Evolutionary conservation across 2,797 vertebrate genomes (phyloP), one percentile per base, ranked within the genome.

Genomic region (Kryptopterus vitreolus): DNA sequence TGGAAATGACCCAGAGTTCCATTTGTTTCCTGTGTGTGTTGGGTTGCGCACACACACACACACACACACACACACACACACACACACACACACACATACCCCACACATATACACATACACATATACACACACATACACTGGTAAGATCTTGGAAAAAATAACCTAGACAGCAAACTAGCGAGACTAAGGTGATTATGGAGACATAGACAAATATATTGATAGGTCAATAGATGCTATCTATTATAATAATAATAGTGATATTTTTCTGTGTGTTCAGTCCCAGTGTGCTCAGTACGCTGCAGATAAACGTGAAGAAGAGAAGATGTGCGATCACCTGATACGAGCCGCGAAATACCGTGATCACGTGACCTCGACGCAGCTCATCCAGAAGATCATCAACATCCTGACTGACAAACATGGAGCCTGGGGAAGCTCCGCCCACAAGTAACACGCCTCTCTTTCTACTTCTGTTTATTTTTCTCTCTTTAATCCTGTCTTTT

Each of bases 301-400:
- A 24, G 98, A 98, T 85, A 98, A 97, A 86, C 91, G 98, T 12
- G 97, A 99, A 74, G 97, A 99, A 88, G 98, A 99, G 90, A 99
- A 98, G 91, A 96, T 98, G 96, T 99, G 97, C 66, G 97, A 99
- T 88, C 97, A 99, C 87, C 92, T 99, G 91, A 98, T 99, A 90
- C 94, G 95, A 22, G 97, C 98, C 6, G 97, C 97, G 11, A 98
- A 98, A 86, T 98, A 97, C 88, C 92, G 98, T 61, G 98, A 99
- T 91, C 95, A 99, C 72, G 94, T 98, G 91, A 99, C 96, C 1
- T 94, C 97, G 87, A 96, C 95, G 10, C 97, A 98, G 72, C 94
- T 99, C 79, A 91, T 98, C 87, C 98, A 99, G 93, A 99, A 99
- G 92, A 98, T 99, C 63, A 92, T 98, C 90, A 96, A 96, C 93